Evolutionary conservation across 2,113 vertebrate genomes (phyloP).

Genomic region (Antechinus flavipes): DNA sequence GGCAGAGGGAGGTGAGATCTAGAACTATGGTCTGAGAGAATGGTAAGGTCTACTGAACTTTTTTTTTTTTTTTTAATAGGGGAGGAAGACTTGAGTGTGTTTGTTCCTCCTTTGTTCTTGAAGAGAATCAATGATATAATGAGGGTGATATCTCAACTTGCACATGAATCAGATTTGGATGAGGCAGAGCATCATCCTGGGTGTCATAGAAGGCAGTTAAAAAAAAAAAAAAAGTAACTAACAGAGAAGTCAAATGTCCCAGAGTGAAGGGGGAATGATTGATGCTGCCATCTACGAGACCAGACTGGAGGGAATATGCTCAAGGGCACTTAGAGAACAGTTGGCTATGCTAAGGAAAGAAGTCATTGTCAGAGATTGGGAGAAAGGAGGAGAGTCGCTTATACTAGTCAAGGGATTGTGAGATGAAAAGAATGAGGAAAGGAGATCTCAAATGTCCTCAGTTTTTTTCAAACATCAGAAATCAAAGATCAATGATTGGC

Average conservation of each 20-base stretch:
- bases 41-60: not conserved
- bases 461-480: not conserved
- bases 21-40: not conserved
- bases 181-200: no score
- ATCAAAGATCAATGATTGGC: not conserved
- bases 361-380: not conserved
- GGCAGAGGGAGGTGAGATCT: not conserved
- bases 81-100: not conserved
- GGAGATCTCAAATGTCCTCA: not conserved
- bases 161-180: no score
- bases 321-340: not conserved
- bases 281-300: not conserved
- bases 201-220: not conserved
- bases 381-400: not conserved
- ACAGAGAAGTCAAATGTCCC: not conserved
- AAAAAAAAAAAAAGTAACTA: not conserved
- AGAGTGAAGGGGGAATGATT: not conserved
- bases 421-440: not conserved
- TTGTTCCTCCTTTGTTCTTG: not conserved
- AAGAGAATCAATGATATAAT: no score
- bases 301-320: not conserved
- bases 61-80: not conserved
- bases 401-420: not conserved
- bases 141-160: no score
- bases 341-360: not conserved